Conservation (phyloP, 2,888 invertebrate genomes). For the Epinotia nisella region DNA sequence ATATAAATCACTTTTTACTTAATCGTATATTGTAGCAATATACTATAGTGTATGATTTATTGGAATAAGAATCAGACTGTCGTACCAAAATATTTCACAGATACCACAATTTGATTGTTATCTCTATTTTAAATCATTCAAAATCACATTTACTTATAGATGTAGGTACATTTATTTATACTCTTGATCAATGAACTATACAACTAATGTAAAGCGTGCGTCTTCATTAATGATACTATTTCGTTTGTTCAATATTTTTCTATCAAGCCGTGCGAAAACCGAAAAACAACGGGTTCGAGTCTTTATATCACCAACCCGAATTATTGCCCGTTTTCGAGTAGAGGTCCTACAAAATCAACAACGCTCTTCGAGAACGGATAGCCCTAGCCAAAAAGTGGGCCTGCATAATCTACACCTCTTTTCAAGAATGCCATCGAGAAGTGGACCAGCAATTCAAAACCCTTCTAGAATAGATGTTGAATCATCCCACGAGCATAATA, state of each 20-base stretch:
- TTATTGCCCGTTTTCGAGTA: neutral
- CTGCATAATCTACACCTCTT: neutral
- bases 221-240: neutral
- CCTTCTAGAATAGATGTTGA: no score
- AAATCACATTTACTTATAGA: neutral
- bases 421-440: neutral
- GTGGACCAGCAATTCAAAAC: neutral
- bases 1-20: neutral
- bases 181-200: conserved; percentile 6
- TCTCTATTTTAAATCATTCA: neutral
- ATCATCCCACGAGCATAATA: no score
- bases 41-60: neutral
- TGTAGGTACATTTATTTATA: neutral
- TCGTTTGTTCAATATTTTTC: neutral
- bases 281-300: neutral
- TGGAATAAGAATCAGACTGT: neutral
- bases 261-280: neutral
- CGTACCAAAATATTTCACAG: neutral
- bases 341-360: neutral
- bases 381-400: neutral
- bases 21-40: neutral
- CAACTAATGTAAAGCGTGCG: conserved; percentile 16
- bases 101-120: neutral
- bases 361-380: neutral
- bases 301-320: conserved; percentile 3